Percentiles rank a stretch among this genome's conserved stretches.
Evolutionary conservation across 2,888 invertebrate genomes (phyloP).

Genomic region (Nomada flava): DNA sequence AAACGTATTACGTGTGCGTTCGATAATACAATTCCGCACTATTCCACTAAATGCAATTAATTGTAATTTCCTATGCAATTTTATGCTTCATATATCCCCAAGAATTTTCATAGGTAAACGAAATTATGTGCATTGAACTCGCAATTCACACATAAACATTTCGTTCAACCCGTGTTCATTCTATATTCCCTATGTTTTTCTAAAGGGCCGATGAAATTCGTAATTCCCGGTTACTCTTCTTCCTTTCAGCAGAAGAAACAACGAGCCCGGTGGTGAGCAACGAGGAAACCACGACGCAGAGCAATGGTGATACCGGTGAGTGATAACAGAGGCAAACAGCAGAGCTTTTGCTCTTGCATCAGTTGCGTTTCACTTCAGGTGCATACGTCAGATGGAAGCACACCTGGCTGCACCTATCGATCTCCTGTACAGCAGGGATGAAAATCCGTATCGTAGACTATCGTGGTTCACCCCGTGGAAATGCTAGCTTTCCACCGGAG

Average conservation of each 20-base stretch:
- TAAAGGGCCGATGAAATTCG: not conserved
- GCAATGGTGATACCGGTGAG: slow-evolving; percentile 84
- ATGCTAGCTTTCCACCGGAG: not conserved
- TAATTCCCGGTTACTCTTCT: slow-evolving; percentile 3
- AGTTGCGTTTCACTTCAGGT: slow-evolving; percentile 14
- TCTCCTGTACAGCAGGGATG: slow-evolving; percentile 15
- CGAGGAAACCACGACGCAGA: slow-evolving; percentile 76
- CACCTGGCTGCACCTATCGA: slow-evolving; percentile 52
- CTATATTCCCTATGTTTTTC: not conserved
- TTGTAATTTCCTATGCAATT: too few species aligned
- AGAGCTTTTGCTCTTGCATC: slow-evolving; percentile 1
- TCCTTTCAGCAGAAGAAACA: slow-evolving; percentile 63
- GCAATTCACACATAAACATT: too few species aligned
- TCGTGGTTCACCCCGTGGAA: not conserved
- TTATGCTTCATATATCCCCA: too few species aligned
- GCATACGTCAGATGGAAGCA: slow-evolving; percentile 57
- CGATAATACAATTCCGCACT: not conserved
- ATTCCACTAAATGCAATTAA: too few species aligned
- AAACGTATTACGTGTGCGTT: not conserved
- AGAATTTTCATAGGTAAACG: too few species aligned
- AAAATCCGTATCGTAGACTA: slow-evolving; percentile 16
- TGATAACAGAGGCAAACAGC: slow-evolving; percentile 50
- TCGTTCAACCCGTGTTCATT: not conserved
- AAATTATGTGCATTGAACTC: too few species aligned
- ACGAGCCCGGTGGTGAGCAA: slow-evolving; percentile 53